Evolutionary conservation across 2,888 invertebrate genomes (phyloP).

Genomic region (Phaedon cochleariae): DNA sequence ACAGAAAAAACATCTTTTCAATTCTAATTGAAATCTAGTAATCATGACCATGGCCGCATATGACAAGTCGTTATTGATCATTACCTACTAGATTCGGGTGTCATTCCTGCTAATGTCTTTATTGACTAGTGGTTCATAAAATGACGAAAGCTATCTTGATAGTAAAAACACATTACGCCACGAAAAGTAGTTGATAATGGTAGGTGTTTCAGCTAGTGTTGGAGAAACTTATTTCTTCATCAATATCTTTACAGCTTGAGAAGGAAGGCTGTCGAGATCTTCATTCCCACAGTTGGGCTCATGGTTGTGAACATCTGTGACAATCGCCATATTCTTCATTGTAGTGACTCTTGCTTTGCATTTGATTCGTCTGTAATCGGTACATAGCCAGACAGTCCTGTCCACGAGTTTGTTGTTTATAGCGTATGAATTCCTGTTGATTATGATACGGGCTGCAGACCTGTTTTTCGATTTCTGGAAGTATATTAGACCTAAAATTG

Average conservation of each 20-base stretch:
- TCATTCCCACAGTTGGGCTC: conserved; percentile 33
- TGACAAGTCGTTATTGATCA: too few relatives aligned
- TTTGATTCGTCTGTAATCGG: conserved; percentile 41
- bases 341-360: conserved; percentile 45
- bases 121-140: too few relatives aligned
- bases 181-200: too few relatives aligned
- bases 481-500: conserved; percentile 40
- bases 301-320: conserved; percentile 41
- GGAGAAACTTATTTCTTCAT: conserved; percentile 20
- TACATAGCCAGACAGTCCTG: conserved; percentile 48
- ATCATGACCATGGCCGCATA: too few relatives aligned
- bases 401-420: conserved; percentile 39
- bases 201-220: too few relatives aligned
- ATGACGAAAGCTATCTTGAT: too few relatives aligned
- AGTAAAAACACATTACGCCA: too few relatives aligned
- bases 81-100: too few relatives aligned
- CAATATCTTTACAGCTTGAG: conserved; percentile 30
- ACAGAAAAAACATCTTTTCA: too few relatives aligned
- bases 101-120: too few relatives aligned
- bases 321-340: conserved; percentile 34
- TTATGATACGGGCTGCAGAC: conserved; percentile 44
- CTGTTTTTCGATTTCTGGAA: conserved; percentile 39
- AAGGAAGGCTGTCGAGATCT: conserved; percentile 34
- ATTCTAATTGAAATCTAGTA: too few relatives aligned
- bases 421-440: conserved; percentile 41